Evolutionary conservation across 2,888 invertebrate species (phyloP).

Genomic region (Diarsia brunnea): DNA sequence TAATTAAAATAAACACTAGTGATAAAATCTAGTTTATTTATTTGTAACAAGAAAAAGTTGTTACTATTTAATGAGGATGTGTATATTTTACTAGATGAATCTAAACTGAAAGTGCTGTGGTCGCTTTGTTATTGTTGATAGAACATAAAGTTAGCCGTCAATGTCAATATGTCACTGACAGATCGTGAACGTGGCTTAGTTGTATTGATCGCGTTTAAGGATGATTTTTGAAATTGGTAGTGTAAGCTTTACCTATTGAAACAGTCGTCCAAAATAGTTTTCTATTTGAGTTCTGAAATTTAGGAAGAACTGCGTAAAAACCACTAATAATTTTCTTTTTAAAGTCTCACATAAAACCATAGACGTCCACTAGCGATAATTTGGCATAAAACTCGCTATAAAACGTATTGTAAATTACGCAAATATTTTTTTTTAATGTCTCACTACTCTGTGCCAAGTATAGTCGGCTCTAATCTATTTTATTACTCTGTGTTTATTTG

Average conservation of each 20-base stretch:
- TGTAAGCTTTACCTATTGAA: background rate
- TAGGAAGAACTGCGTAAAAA: background rate
- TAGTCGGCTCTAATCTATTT: conserved; percentile 35
- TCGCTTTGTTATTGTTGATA: too few relatives aligned
- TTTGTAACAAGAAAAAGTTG: background rate
- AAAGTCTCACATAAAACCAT: conserved; percentile 12
- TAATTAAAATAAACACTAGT: too few relatives aligned
- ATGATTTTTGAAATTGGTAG: background rate
- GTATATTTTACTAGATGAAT: background rate
- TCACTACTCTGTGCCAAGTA: conserved; percentile 44
- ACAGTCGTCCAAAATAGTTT: background rate
- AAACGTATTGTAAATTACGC: conserved; percentile 35
- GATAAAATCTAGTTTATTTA: conserved; percentile 1
- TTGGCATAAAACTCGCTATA: conserved; percentile 49
- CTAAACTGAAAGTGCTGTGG: background rate
- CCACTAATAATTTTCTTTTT: conserved; percentile 3
- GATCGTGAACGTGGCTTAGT: background rate
- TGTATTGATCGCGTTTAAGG: background rate
- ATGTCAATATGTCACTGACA: background rate
- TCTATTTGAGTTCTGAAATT: background rate
- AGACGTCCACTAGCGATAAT: conserved; percentile 30
- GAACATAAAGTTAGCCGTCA: background rate
- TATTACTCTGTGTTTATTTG: conserved; percentile 27
- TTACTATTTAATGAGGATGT: background rate
- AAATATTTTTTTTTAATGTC: conserved; percentile 34